These are phyloP conservation scores for Bursaphelenchus okinawaensis DNA, from an alignment of 2,888 invertebrate species.

Conservation along the genomic window DNA sequence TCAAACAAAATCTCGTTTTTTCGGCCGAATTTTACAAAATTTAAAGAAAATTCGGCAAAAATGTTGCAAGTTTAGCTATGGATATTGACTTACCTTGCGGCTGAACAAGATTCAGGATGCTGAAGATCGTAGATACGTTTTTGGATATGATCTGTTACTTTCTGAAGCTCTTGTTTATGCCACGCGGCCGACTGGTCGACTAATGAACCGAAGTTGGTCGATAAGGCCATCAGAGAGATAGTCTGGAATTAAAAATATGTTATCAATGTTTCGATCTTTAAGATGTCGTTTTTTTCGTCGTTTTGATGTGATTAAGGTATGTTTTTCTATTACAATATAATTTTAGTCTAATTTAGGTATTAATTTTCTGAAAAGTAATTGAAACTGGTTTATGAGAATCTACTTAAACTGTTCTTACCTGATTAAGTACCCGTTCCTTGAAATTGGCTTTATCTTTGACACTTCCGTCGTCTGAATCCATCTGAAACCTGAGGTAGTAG, in stretches of 20 bases:
- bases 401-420: too few species aligned
- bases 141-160: conserved; percentile 33
- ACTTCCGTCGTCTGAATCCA: conserved; percentile 12
- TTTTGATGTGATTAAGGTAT: neutral
- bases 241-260: neutral
- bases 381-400: too few species aligned
- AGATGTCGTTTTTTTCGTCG: neutral
- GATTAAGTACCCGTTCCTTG: conserved; percentile 9
- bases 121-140: conserved; percentile 38
- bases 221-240: conserved; percentile 23
- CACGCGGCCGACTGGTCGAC: conserved; percentile 62
- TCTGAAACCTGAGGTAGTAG: conserved; percentile 23
- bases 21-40: too few species aligned
- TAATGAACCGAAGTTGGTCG: conserved; percentile 22
- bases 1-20: neutral
- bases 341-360: neutral
- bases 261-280: too few species aligned
- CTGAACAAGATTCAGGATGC: conserved; percentile 42
- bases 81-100: conserved; percentile 28
- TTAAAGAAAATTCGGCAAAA: neutral
- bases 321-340: too few species aligned
- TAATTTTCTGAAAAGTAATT: neutral
- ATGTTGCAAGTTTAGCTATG: neutral
- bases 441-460: neutral
- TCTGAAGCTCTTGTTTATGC: conserved; percentile 27